Percentiles rank a stretch among this genome's conserved stretches.
phyloP scores from a whole-genome alignment of 2,113 vertebrate species.

The Ciconia maguari region DNA sequence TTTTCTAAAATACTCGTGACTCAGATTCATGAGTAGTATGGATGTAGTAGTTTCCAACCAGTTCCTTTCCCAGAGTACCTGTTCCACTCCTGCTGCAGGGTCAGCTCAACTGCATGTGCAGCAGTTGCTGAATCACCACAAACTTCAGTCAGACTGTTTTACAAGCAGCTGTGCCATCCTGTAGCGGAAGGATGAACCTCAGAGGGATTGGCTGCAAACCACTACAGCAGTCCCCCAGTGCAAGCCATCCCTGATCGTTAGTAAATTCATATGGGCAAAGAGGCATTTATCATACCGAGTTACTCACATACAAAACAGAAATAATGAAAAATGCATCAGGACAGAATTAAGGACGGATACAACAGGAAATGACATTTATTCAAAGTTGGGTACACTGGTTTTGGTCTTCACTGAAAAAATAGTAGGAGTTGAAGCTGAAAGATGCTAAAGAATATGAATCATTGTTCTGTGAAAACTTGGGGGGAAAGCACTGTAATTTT shows the following conservation, averaged over 20 bases:
- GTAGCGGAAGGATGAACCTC: neutral
- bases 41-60: neutral
- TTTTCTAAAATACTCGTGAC: neutral
- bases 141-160: rapidly evolving
- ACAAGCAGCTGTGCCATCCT: neutral
- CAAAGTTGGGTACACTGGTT: neutral
- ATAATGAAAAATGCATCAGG: neutral
- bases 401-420: neutral
- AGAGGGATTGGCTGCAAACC: neutral
- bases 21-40: neutral
- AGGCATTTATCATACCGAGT: rapidly evolving
- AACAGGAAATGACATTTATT: neutral
- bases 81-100: neutral
- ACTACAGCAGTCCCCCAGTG: neutral
- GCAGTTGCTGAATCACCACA: neutral
- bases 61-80: neutral
- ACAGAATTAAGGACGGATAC: neutral
- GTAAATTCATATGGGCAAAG: neutral
- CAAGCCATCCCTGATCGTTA: rapidly evolving
- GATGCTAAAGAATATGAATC: neutral
- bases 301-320: neutral
- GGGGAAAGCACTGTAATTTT: too few relatives aligned
- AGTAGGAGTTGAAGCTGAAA: neutral
- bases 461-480: neutral
- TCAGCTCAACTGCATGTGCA: neutral